Evolutionary conservation across 1,140 invertebrate genomes (phyloP).

Genomic region (Drosophila neocordata): DNA sequence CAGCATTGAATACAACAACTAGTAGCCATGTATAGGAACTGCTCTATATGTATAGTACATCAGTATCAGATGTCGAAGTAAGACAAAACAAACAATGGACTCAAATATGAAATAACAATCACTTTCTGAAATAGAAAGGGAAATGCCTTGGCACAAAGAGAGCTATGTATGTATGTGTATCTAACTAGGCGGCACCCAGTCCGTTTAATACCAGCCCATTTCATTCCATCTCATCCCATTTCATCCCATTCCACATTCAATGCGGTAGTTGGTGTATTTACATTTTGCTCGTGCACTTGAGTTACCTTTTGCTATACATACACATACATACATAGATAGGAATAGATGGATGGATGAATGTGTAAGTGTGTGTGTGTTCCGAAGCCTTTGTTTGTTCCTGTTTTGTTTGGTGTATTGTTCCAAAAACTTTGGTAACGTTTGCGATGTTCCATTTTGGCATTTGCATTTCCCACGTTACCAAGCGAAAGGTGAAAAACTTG

Average conservation of each 20-base stretch:
- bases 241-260: neutral
- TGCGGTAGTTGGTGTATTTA: conserved; percentile 6
- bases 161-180: neutral
- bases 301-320: neutral
- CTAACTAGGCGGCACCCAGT: neutral
- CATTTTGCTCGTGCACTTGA: neutral
- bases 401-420: conserved; percentile 31
- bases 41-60: conserved; percentile 57
- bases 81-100: conserved; percentile 33
- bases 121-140: conserved; percentile 28
- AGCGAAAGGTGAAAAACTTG: conserved; percentile 33
- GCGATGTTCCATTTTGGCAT: conserved; percentile 41
- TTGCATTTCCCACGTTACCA: conserved; percentile 77
- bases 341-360: conserved; percentile 8
- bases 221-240: neutral
- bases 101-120: conserved; percentile 53
- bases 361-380: conserved; percentile 23
- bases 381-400: conserved; percentile 73
- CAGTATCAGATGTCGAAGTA: conserved; percentile 59
- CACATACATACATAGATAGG: neutral
- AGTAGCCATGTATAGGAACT: conserved; percentile 24
- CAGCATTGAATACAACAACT: conserved; percentile 16
- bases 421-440: conserved; percentile 47
- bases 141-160: conserved; percentile 23
- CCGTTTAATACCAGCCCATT: neutral